Conservation (phyloP, 2,113 vertebrate genomes). For the Octodon degus region DNA sequence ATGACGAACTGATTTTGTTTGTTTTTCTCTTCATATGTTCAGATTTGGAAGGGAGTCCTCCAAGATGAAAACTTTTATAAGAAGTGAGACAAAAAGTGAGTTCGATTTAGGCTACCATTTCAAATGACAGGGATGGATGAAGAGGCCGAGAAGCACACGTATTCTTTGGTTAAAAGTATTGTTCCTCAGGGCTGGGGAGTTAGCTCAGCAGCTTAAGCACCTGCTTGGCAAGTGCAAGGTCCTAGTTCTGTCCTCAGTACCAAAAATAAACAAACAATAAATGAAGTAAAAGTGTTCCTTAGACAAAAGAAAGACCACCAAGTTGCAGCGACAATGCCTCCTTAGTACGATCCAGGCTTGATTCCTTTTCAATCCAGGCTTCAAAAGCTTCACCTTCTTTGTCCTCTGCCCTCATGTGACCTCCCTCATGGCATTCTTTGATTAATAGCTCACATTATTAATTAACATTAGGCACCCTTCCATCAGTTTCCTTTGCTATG, state of each 20-base stretch:
- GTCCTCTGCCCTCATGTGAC: neutral
- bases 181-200: no score
- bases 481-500: neutral
- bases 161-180: neutral
- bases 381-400: neutral
- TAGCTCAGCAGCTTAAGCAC: no score
- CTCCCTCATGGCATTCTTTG: neutral
- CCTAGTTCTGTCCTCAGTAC: no score
- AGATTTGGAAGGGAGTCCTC: neutral
- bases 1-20: neutral
- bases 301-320: neutral
- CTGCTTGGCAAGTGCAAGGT: no score
- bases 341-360: neutral
- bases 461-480: neutral
- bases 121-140: neutral
- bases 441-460: neutral
- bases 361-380: neutral
- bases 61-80: neutral
- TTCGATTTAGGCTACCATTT: neutral
- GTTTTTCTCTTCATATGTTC: constrained; percentile 45
- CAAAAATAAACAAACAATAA: no score
- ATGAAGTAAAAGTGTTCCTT: neutral
- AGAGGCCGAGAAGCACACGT: neutral
- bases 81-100: neutral
- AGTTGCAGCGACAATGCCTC: neutral